phyloP scores from a whole-genome alignment of 2,797 vertebrate genomes.

The Picus viridis region DNA sequence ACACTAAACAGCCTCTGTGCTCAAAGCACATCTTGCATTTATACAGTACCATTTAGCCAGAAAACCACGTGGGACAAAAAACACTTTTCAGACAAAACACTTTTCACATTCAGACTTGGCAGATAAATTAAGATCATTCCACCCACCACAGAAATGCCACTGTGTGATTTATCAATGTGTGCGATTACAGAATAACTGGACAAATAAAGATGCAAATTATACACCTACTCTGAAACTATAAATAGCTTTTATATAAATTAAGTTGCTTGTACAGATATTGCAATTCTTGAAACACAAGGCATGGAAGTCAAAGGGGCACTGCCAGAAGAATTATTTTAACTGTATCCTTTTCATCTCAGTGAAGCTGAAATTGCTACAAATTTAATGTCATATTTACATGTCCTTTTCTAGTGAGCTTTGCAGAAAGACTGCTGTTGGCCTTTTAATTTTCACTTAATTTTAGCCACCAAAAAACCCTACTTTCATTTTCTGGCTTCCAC shows the following conservation, averaged over 20 bases:
- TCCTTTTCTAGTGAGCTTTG: neutral
- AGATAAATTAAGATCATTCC: neutral
- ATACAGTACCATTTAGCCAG: neutral
- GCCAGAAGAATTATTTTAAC: neutral
- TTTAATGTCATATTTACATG: neutral
- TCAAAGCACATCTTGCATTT: neutral
- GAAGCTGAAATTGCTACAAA: neutral
- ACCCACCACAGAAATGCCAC: neutral
- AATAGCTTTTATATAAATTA: neutral
- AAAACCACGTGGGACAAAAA: neutral
- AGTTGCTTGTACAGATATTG: neutral
- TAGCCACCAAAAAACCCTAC: neutral
- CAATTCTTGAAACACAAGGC: neutral
- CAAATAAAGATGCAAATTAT: neutral
- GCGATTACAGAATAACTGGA: neutral
- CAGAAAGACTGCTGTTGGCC: neutral
- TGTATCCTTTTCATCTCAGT: neutral
- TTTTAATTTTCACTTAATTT: neutral
- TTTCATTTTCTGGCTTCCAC: neutral
- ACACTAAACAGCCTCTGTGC: neutral
- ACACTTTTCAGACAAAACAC: neutral
- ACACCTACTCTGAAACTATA: neutral
- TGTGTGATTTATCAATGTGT: neutral
- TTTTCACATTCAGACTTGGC: neutral
- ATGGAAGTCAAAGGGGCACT: neutral